Evolutionary conservation across 2,113 vertebrate genomes (phyloP), one percentile per base, ranked within the genome.

Genomic region (Ptilorrhoa leucosticta): DNA sequence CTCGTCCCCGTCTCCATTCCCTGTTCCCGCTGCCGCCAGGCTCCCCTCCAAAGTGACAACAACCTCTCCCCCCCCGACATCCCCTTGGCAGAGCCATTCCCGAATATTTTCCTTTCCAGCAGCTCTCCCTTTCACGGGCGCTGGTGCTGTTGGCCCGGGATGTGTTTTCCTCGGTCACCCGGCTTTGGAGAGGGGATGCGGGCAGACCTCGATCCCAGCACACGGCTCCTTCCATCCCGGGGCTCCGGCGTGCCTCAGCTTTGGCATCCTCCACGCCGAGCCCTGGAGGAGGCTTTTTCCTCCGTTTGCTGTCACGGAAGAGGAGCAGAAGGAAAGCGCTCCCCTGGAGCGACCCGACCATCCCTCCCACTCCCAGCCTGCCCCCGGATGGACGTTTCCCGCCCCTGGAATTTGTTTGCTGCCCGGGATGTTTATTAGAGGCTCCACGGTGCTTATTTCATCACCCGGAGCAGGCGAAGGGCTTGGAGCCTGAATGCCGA

Each of bases 281-380:
- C 71, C n/a, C 88, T 3, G 39, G 33, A 37, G 64, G 89, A 51
- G 58, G 37, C 14, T 94, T 61, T 13, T 54, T 13, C 51, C 65
- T 90, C 75, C 3, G 0, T 57, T 80, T 16, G 58, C 58, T 60
- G 81, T 51, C 85, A 71, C 33, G 26, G 66, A 83, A 93, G 83
- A 89, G 71, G 13, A 91, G 53, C 90, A 77, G 90, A 69, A 94
- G 94, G 92, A 81, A 91, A 95, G 73, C 8, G 77, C 72, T 65
- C n/a, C 87, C 81, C 84, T 14, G 90, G 72, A 61, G 90, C 0
- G 80, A 79, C 50, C 76, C 60, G 27, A 10, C 9, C 47, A 2
- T 50, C 87, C 87, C 75, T 88, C 73, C 94, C n/a, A 24, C 69
- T 50, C 87, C 61, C 4, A 6, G 1, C 37, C 94, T 65, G 24